Evolutionary conservation across 2,797 vertebrate species (phyloP), one percentile per base, ranked within the genome.

Genomic region (Manis crassicaudata): DNA sequence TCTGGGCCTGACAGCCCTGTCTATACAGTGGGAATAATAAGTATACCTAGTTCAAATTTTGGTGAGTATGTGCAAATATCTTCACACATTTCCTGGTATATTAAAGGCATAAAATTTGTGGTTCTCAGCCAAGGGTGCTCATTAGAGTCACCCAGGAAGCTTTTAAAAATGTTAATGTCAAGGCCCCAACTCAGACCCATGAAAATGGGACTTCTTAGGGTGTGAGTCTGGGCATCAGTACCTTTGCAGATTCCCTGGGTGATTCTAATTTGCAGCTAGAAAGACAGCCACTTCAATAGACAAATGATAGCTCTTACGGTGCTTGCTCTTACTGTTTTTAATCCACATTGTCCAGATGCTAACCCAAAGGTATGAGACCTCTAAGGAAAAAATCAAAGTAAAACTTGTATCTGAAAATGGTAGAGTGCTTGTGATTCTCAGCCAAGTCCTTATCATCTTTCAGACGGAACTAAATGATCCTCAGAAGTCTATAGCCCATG

Each of bases 191-290:
- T 50, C 83, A 90, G 56, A 60, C 76, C 63, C 88, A 54, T 16
- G 60, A 79, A 88, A 63, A 13, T 85, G 32, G 18, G 87, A 80
- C 85, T 35, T 75, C 86, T 86, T 27, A 56, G 4, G 27, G 43
- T 76, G 21, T 62, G 46, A 83, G 3, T 7, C 7, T 56, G 54
- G 63, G 17, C 14, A 32, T 63, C 50, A n/a, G 72, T 60, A 54
- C 37, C 70, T 58, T 93, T 94, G 84, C 88, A 63, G 82, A 32
- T 81, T 85, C 84, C 72, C 62, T 37, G 63, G 72, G 46, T 63
- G 68, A 89, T 91, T 94, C 85, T 92, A 88, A 97, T 82, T 90
- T 88, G 72, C 52, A 65, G 52, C 81, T n/a, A 72, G 50, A 93
- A 81, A 84, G 79, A 93, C 63, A 83, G 70, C 52, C 37, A 20